Base-by-base conservation (phyloP, 2,113 vertebrate genomes). In the Pelecanoides urinatrix region DNA sequence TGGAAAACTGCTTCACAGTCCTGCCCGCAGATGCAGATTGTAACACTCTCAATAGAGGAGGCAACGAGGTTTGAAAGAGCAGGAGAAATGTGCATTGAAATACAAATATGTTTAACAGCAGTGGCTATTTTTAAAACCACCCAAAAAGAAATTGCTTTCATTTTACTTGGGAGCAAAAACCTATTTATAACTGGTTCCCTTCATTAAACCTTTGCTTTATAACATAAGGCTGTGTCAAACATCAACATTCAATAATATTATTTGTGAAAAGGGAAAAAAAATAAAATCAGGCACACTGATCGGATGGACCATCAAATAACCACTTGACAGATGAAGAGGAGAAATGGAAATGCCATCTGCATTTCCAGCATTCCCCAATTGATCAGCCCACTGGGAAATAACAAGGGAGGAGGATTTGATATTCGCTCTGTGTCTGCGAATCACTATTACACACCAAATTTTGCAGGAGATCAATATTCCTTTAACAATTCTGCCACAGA, bases 401-500 rank as follows among this genome's bases (percentile, higher is more conserved):
- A 75, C 40, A 58, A 70, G 42, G 45, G 40, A 95, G 49, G 50
- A 91, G 58, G 49, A 72, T 87, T 84, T 18, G 1, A 30, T 86
- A 70, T 47, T 94, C 58, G 47, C 84, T 34, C 11, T 70, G 23
- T 75, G 36, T 84, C 70, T 94, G 44, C 6, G 4, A 95, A 95
- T 87, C 55, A 75, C 77, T 70, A 4, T 62, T 90, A 70, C 32
- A 45, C 74, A 73, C 86, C 86, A 88, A 95, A 96, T 94, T 95
- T 79, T 96, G 62, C 66, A 95, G 86, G 42, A 92, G 91, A 96
- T 96, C 95, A 94, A 96, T 96, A 94, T 29, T 71, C 49, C 45
- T 89, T 85, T 89, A 92, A 88, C 45, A 89, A 89, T 84, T 91
- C 86, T 95, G 84, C 92, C 77, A 87, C 89, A 95, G 74, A 75